Conservation (phyloP, 2,888 invertebrate species). For the Meloe dianella region DNA sequence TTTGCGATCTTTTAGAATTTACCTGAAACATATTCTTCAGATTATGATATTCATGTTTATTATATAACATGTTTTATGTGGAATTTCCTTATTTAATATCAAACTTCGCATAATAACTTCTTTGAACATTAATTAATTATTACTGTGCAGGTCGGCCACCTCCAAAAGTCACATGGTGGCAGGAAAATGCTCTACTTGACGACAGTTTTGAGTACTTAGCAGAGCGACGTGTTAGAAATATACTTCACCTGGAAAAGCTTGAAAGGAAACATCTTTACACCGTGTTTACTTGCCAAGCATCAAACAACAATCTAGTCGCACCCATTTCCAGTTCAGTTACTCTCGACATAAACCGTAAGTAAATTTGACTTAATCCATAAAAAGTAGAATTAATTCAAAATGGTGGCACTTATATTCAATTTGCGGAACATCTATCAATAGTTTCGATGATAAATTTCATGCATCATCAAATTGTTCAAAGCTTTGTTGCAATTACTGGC, state of each 20-base stretch:
- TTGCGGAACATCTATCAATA: not conserved
- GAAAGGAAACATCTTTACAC: slow-evolving; percentile 72
- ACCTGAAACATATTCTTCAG: too few relatives aligned
- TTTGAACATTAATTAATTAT: not conserved
- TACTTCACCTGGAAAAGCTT: slow-evolving; percentile 71
- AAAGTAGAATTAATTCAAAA: not conserved
- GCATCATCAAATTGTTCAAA: not conserved
- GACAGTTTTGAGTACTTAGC: slow-evolving; percentile 72
- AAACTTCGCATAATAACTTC: not conserved
- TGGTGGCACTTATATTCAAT: not conserved
- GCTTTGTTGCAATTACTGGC: not conserved
- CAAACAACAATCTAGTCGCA: slow-evolving; percentile 73
- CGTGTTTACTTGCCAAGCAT: slow-evolving; percentile 74
- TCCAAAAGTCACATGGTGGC: slow-evolving; percentile 80
- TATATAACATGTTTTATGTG: slow-evolving; percentile 5
- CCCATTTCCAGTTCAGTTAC: slow-evolving; percentile 72
- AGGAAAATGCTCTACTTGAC: slow-evolving; percentile 73
- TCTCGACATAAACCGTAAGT: slow-evolving; percentile 78
- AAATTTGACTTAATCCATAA: slow-evolving; percentile 11
- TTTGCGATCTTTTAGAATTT: not conserved
- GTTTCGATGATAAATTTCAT: not conserved
- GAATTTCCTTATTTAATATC: slow-evolving; percentile 2
- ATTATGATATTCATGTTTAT: slow-evolving; percentile 1
- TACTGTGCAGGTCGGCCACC: slow-evolving; percentile 70
- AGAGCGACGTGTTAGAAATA: slow-evolving; percentile 72